Percentiles rank a stretch among this genome's conserved stretches.
These are phyloP conservation scores for Scomber scombrus DNA, from an alignment of 2,113 vertebrate species.

Conservation along the genomic window DNA sequence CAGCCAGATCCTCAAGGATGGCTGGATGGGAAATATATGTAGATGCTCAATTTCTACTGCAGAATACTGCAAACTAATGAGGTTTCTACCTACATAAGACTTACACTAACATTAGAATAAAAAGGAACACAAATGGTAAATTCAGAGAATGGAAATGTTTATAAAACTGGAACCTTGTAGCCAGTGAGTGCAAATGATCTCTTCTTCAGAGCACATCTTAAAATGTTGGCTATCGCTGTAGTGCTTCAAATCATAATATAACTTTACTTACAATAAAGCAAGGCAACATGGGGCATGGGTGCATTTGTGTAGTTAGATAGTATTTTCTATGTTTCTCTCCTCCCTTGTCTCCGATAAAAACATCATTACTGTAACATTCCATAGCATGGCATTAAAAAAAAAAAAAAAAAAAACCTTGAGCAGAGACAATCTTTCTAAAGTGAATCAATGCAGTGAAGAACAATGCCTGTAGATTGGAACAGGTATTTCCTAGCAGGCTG, in stretches of 20 bases:
- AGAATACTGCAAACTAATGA: not conserved
- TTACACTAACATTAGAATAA: not conserved
- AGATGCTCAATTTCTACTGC: not conserved
- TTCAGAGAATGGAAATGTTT: not conserved
- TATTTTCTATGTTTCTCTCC: not conserved
- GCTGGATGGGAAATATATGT: not conserved
- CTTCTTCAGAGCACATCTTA: not conserved
- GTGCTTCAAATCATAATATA: not conserved
- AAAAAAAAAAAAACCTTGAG: constrained; percentile 33
- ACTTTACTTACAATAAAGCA: not conserved
- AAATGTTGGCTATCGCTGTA: not conserved
- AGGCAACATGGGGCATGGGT: not conserved
- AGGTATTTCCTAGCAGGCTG: constrained; percentile 57
- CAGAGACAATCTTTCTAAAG: constrained; percentile 30
- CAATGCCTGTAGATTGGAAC: constrained; percentile 30
- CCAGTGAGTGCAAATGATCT: not conserved
- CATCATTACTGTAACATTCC: constrained; percentile 22
- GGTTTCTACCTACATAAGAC: too few species aligned
- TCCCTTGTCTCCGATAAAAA: constrained; percentile 1
- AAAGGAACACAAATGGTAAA: not conserved
- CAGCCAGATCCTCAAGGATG: not conserved
- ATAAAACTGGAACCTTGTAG: not conserved
- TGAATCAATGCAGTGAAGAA: constrained; percentile 55
- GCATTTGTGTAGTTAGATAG: not conserved
- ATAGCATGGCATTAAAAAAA: constrained; percentile 52